Conservation (phyloP, 2,797 vertebrate genomes). For the Cygnus olor region DNA sequence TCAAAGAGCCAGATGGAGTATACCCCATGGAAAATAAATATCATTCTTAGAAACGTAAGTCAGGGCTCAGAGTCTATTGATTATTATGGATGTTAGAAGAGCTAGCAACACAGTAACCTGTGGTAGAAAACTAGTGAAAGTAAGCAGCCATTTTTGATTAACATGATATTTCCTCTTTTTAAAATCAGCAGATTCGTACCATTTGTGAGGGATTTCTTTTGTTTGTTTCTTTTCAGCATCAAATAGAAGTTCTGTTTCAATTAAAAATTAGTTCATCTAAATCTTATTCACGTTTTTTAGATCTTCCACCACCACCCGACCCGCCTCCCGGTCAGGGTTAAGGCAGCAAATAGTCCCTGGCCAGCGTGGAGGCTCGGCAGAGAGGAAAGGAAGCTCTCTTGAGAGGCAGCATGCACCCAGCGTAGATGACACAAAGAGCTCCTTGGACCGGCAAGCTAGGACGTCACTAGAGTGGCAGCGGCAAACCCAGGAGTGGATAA, state of each 20-base stretch:
- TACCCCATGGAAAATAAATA: not conserved
- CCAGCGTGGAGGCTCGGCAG: conserved; percentile 82
- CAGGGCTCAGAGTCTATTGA: not conserved
- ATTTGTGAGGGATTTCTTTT: not conserved
- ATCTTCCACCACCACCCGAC: conserved; percentile 98
- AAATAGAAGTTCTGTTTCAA: conserved; percentile 63
- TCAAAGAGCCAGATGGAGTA: not conserved
- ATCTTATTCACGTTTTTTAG: conserved; percentile 86
- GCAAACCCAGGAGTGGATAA: conserved; percentile 93
- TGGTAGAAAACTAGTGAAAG: not conserved
- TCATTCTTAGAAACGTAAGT: not conserved
- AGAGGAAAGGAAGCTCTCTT: conserved; percentile 93
- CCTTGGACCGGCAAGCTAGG: conserved; percentile 88
- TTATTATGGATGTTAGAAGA: not conserved
- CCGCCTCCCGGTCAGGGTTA: conserved; percentile 94
- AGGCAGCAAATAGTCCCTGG: conserved; percentile 86
- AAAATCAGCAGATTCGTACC: not conserved
- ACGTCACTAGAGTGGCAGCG: conserved; percentile 91
- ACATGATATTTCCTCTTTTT: not conserved
- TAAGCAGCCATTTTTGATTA: not conserved
- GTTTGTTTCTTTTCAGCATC: conserved; percentile 33
- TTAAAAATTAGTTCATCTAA: conserved; percentile 74
- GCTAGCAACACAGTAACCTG: not conserved
- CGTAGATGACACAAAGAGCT: conserved; percentile 90
- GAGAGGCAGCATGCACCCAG: conserved; percentile 88